phyloP scores from a whole-genome alignment of 2,888 invertebrate species.

The Melangyna quadrimaculata region DNA sequence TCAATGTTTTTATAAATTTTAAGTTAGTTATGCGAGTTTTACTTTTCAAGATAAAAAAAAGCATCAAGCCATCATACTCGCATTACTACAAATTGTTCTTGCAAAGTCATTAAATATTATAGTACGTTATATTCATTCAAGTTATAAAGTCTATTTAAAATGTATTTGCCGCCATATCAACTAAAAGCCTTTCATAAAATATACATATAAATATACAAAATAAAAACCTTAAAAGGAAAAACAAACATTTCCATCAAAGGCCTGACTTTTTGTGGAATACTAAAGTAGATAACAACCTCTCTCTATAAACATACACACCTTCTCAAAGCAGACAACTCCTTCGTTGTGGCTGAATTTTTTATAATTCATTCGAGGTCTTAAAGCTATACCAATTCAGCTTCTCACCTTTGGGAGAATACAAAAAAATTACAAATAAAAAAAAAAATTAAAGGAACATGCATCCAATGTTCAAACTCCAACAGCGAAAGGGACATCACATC shows the following conservation, averaged over 20 bases:
- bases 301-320: neutral
- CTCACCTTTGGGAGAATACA: constrained; percentile 22
- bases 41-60: too few relatives aligned
- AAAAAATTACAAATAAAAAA: neutral
- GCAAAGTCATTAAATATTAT: neutral
- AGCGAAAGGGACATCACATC: constrained; percentile 54
- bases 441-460: neutral
- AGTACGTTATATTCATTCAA: neutral
- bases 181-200: neutral
- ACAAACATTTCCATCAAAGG: neutral
- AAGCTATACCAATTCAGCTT: constrained; percentile 11
- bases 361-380: constrained; percentile 57
- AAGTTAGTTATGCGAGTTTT: too few relatives aligned
- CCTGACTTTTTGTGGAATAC: neutral
- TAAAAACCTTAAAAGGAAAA: neutral
- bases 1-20: too few relatives aligned
- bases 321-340: neutral
- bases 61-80: neutral
- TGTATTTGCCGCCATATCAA: neutral
- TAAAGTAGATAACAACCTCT: neutral
- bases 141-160: neutral
- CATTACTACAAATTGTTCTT: neutral
- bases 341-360: constrained; percentile 13
- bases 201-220: neutral
- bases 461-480: constrained; percentile 11